A percentile compares a stretch with the other conserved stretches of the same genome.
Evolutionary conservation across 2,888 invertebrate genomes (phyloP).

Genomic region (Adelognathus sp.): DNA sequence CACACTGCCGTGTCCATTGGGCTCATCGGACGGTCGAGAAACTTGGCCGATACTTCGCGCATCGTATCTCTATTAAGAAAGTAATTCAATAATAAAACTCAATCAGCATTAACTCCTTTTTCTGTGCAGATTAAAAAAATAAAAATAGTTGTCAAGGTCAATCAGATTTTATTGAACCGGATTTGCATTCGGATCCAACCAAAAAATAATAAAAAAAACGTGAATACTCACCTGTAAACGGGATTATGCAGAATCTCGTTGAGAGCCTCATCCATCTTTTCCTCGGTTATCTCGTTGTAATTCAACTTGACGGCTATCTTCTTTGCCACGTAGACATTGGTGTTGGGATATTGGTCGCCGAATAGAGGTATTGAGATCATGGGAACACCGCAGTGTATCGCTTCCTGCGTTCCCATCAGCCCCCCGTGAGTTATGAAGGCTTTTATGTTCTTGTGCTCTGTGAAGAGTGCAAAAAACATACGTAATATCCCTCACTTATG

Average conservation of each 20-base stretch:
- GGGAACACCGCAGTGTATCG: slow-evolving; percentile 66
- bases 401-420: slow-evolving; percentile 68
- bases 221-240: slow-evolving; percentile 58
- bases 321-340: slow-evolving; percentile 66
- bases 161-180: neutral
- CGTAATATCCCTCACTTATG: neutral
- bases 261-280: slow-evolving; percentile 65
- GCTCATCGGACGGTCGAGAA: slow-evolving; percentile 71
- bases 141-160: too few species aligned
- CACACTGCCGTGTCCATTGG: slow-evolving; percentile 70
- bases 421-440: slow-evolving; percentile 74
- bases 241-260: slow-evolving; percentile 66
- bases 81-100: slow-evolving; percentile 9
- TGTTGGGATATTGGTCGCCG: slow-evolving; percentile 65
- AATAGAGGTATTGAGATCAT: slow-evolving; percentile 69
- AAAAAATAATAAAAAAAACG: neutral
- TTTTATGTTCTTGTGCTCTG: slow-evolving; percentile 76
- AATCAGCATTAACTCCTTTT: too few species aligned
- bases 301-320: slow-evolving; percentile 66
- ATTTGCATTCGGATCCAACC: neutral
- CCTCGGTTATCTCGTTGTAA: slow-evolving; percentile 62
- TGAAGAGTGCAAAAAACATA: neutral
- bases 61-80: slow-evolving; percentile 28
- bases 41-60: slow-evolving; percentile 61
- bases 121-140: too few species aligned